Conservation (phyloP, 1,140 invertebrate species). For the Dendroctonus valens region DNA sequence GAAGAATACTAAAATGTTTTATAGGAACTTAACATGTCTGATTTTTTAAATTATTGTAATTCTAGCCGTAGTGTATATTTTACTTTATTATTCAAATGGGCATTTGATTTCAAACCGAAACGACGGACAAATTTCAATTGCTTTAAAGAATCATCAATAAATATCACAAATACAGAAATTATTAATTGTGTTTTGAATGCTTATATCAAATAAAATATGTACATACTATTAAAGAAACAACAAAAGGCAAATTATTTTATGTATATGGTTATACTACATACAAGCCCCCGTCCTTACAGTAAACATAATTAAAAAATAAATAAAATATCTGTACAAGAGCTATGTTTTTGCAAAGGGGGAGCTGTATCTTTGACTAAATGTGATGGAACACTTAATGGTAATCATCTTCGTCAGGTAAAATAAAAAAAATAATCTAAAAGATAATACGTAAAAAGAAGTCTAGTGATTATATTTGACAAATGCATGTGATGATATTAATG, state of each 20-base stretch:
- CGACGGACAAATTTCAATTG: neutral
- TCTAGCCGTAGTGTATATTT: neutral
- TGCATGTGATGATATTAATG: constrained; percentile 40
- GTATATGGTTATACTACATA: constrained; percentile 49
- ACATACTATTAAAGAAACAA: constrained; percentile 35
- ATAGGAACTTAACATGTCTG: no score
- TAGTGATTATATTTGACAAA: constrained; percentile 29
- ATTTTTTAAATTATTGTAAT: no score
- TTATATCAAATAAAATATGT: constrained; percentile 35
- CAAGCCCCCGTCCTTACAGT: constrained; percentile 32
- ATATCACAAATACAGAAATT: constrained; percentile 29
- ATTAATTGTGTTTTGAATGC: constrained; percentile 16
- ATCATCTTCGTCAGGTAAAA: constrained; percentile 43
- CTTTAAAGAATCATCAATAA: constrained; percentile 22
- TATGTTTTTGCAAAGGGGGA: constrained; percentile 27
- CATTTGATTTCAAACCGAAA: neutral
- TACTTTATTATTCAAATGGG: neutral
- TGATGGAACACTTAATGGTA: constrained; percentile 47
- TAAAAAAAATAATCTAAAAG: constrained; percentile 30
- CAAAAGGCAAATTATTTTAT: constrained; percentile 41
- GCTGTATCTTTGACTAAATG: constrained; percentile 43
- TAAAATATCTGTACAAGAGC: constrained; percentile 45
- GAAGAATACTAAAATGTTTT: no score
- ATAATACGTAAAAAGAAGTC: constrained; percentile 35
- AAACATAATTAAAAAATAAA: constrained; percentile 40